These are phyloP conservation scores for Leptodactylus fallax DNA, from an alignment of 2,797 vertebrate species.

Conservation along the genomic window DNA sequence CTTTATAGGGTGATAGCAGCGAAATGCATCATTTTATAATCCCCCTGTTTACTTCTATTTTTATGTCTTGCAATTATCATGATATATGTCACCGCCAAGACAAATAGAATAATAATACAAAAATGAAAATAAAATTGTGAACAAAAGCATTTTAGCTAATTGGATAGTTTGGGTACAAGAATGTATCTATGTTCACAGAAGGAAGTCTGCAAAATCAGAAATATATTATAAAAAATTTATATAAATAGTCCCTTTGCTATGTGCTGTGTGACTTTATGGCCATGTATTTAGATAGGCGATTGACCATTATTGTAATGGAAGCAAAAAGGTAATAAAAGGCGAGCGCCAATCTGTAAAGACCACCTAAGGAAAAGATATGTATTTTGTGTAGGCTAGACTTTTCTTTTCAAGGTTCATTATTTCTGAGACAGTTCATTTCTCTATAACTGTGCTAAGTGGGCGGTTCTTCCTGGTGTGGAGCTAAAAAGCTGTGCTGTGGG, in stretches of 20 bases:
- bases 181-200: neutral
- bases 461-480: no score
- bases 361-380: no score
- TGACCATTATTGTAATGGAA: no score
- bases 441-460: no score
- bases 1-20: neutral
- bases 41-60: slow-evolving; percentile 6
- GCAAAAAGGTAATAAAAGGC: neutral
- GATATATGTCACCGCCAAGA: slow-evolving; percentile 9
- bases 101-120: neutral
- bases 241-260: neutral
- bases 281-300: neutral
- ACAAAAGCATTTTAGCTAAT: neutral
- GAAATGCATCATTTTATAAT: neutral
- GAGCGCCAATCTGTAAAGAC: no score
- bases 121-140: slow-evolving; percentile 20
- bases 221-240: neutral
- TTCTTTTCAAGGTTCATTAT: no score
- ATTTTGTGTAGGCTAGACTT: no score
- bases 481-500: no score
- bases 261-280: neutral
- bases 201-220: neutral
- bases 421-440: no score
- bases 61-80: slow-evolving; percentile 22
- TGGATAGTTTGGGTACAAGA: neutral